phyloP scores from a whole-genome alignment of 2,888 invertebrate species.

The Venusia cambrica region DNA sequence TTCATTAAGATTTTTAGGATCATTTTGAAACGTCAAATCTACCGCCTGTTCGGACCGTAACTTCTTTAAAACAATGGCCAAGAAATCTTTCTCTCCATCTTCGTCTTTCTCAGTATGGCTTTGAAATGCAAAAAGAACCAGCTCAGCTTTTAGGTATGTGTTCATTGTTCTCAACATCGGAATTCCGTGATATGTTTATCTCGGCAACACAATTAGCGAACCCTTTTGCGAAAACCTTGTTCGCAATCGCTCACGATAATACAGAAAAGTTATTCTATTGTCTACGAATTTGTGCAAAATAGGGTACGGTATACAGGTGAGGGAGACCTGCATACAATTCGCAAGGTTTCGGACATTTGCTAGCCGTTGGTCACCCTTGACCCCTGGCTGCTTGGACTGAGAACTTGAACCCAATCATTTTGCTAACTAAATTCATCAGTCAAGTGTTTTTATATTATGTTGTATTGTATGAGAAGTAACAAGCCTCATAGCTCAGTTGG shows the following conservation, averaged over 20 bases:
- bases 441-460: no score
- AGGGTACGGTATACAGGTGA: slow-evolving; percentile 44
- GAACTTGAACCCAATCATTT: slow-evolving; percentile 62
- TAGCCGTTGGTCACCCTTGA: slow-evolving; percentile 76
- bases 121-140: slow-evolving; percentile 2
- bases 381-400: slow-evolving; percentile 67
- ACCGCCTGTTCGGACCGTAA: no score
- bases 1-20: no score
- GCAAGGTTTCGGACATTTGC: slow-evolving; percentile 38
- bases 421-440: background rate
- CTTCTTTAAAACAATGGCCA: no score
- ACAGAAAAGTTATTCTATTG: slow-evolving; percentile 29
- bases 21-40: no score
- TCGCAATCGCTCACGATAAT: slow-evolving; percentile 24
- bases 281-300: slow-evolving; percentile 8
- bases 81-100: slow-evolving; percentile 10
- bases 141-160: slow-evolving; percentile 12
- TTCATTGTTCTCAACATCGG: slow-evolving; percentile 16
- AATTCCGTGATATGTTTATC: slow-evolving; percentile 34
- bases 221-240: slow-evolving; percentile 28
- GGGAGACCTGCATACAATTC: slow-evolving; percentile 37
- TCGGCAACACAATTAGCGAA: slow-evolving; percentile 31
- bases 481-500: no score
- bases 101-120: no score
- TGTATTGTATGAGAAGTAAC: no score